Base-by-base conservation (phyloP, 2,888 invertebrate species). In the Unio delphinus region DNA sequence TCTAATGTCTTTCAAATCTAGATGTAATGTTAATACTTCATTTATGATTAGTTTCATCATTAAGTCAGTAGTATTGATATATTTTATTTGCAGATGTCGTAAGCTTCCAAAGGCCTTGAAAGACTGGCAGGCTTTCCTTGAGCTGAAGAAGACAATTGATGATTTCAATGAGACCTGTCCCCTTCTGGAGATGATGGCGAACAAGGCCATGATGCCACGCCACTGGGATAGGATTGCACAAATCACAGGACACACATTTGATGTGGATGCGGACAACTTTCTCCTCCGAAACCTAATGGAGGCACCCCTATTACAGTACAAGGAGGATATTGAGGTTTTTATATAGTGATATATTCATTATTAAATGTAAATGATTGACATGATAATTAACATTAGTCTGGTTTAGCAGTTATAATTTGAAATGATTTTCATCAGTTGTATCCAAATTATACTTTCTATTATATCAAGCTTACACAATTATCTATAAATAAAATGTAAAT, bases 101-200 rank as follows among this genome's bases (percentile, higher is more conserved):
- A 98, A 98, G 89, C 91, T 98, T 64, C 98, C 98, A 0, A 98
- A 98, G 89, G 97, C 95, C 18, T 85, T 93, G 73, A 93, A 93
- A 83, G 98, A 98, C 89, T 98, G 98, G 98, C 97, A 98, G 4
- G 98, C 98, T 0, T 98, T 97, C 91, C 96, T 95, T 89, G 97
- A 98, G 0, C 92, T 98, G 64, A 97, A 98, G 89, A 96, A 97
- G 88, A 98, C 97, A 0, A 97, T 98, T 74, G 98, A 98, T 86
- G 98, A 98, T 88, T 98, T 98, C 90, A 98, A 97, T 89, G 98
- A 98, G 89, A 97, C 97, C 94, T 98, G 97, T 86, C 98, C 98
- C 0, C 91, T 98, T 45, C 91, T 98, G 76, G 98, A 98, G 89
- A 91, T 98, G 83, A 98, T 98, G 98, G 94, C 96, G 2, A 98